Percentiles rank a stretch among this genome's conserved stretches.
Evolutionary conservation across 2,888 invertebrate species (phyloP).

Genomic region (Brachynemurus nebulosus): DNA sequence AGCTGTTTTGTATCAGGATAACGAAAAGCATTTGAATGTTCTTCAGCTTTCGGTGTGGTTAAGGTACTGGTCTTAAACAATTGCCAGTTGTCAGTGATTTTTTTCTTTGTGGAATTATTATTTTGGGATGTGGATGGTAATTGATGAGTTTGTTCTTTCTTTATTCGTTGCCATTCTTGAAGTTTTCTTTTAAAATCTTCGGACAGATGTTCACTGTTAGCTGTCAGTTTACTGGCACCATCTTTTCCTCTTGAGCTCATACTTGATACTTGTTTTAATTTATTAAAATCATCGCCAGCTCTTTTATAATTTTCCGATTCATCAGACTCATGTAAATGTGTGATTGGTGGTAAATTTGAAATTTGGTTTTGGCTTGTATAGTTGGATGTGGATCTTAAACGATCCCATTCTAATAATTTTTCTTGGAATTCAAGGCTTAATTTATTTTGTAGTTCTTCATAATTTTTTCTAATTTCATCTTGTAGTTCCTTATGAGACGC

Average conservation of each 20-base stretch:
- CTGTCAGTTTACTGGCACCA: constrained; percentile 24
- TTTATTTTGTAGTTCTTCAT: constrained; percentile 55
- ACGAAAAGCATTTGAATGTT: constrained; percentile 18
- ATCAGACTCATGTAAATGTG: neutral
- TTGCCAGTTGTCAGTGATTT: constrained; percentile 47
- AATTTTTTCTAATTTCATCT: constrained; percentile 57
- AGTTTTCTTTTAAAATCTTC: constrained; percentile 72
- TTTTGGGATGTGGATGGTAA: neutral
- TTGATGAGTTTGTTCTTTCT: constrained; percentile 27
- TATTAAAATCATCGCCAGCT: constrained; percentile 39
- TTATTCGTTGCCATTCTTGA: constrained; percentile 72
- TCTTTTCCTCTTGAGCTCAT: constrained; percentile 19
- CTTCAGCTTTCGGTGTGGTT: constrained; percentile 21
- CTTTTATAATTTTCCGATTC: constrained; percentile 28
- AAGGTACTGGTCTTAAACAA: constrained; percentile 39
- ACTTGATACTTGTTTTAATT: constrained; percentile 27
- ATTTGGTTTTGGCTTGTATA: neutral
- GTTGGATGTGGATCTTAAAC: constrained; percentile 21
- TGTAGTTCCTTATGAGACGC: constrained; percentile 25
- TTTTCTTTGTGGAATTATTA: constrained; percentile 28
- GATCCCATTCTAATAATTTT: constrained; percentile 45
- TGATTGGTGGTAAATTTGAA: constrained; percentile 9
- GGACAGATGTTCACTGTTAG: constrained; percentile 53
- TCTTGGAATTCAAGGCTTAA: constrained; percentile 62
- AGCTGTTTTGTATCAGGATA: constrained; percentile 50